These are phyloP conservation scores for Ypsolopha sequella DNA, from an alignment of 2,888 invertebrate genomes.

Conservation along the genomic window DNA sequence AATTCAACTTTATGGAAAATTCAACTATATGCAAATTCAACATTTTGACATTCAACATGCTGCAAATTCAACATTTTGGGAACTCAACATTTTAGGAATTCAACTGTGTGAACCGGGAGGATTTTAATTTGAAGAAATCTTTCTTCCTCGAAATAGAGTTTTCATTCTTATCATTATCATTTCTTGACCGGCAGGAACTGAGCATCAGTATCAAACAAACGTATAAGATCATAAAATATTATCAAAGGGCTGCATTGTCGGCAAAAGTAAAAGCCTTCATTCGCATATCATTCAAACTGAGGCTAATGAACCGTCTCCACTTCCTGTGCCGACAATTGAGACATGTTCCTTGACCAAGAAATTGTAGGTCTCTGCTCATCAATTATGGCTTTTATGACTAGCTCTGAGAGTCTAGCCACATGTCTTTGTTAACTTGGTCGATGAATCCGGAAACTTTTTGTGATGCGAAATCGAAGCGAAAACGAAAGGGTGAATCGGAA, in stretches of 20 bases:
- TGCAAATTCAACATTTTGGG: too few relatives aligned
- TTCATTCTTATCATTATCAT: neutral
- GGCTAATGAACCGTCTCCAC: constrained; percentile 54
- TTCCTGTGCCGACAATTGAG: constrained; percentile 52
- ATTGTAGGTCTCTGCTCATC: too few relatives aligned
- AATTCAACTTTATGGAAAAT: too few relatives aligned
- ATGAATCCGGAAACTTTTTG: constrained; percentile 57
- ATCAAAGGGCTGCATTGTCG: constrained; percentile 25
- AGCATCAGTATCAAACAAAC: neutral
- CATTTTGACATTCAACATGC: too few relatives aligned
- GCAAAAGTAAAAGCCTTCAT: constrained; percentile 35
- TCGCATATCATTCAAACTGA: constrained; percentile 26
- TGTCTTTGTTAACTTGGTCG: too few relatives aligned
- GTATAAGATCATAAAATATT: neutral
- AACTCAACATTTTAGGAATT: too few relatives aligned
- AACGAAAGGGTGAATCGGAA: constrained; percentile 44
- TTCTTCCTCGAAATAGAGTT: too few relatives aligned
- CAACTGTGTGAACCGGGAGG: too few relatives aligned
- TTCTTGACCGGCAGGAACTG: neutral
- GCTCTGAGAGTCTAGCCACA: too few relatives aligned
- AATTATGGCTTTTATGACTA: too few relatives aligned
- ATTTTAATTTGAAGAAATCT: too few relatives aligned
- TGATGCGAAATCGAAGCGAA: constrained; percentile 20
- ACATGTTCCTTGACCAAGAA: constrained; percentile 23
- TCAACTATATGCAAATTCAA: too few relatives aligned